These are phyloP conservation scores for Equus przewalskii DNA, from an alignment of 2,113 vertebrate genomes.

Conservation along the genomic window DNA sequence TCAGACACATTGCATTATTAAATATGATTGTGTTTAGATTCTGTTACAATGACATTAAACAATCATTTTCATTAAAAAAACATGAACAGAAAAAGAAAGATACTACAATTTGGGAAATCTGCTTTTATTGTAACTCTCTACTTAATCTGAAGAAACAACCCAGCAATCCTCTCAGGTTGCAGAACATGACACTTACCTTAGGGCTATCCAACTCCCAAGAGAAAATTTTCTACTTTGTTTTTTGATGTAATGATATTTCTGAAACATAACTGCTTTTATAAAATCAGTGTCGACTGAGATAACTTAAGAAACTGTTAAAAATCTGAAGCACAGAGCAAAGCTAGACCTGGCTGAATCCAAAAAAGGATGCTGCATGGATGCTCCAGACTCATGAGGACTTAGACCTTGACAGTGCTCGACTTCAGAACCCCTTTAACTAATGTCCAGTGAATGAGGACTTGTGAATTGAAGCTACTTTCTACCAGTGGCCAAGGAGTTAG, in stretches of 20 bases:
- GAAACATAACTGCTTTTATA: conserved; percentile 21
- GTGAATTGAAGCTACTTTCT: background rate
- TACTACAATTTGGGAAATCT: background rate
- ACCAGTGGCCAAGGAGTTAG: background rate
- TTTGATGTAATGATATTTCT: background rate
- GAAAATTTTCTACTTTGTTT: background rate
- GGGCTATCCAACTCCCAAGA: background rate
- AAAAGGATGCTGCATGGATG: background rate
- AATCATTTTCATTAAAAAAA: background rate
- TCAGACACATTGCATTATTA: background rate
- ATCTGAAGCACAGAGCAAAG: background rate
- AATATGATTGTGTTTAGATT: background rate
- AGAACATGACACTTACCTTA: background rate
- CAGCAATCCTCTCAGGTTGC: background rate
- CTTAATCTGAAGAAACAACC: background rate
- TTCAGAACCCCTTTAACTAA: background rate
- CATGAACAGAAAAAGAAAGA: background rate
- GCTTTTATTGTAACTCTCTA: background rate
- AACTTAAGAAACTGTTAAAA: conserved; percentile 41
- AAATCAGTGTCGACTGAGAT: conserved; percentile 19
- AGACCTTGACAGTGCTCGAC: background rate
- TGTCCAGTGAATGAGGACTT: background rate
- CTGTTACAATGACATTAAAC: background rate
- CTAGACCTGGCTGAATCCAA: background rate
- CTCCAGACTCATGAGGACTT: background rate